Percentiles rank a stretch among this genome's conserved stretches.
phyloP scores from a whole-genome alignment of 2,113 vertebrate species.

The Delphinus delphis region DNA sequence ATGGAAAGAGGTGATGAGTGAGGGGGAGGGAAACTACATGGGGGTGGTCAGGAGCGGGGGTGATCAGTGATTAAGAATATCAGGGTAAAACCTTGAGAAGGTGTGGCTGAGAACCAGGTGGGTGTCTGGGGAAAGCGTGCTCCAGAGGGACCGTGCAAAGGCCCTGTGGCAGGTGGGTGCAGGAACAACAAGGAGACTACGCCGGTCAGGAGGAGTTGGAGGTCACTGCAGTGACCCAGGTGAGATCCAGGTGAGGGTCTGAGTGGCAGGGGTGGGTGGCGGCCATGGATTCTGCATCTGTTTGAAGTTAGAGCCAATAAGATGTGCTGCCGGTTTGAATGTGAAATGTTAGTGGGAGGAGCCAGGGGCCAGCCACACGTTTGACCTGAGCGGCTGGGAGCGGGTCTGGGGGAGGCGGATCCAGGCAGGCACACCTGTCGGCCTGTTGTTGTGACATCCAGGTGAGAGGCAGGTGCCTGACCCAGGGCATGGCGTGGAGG shows the following conservation, averaged over 20 bases:
- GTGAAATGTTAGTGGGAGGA: not conserved
- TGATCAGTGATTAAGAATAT: not conserved
- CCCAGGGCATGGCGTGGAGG: not conserved
- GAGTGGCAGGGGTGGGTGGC: rapidly evolving
- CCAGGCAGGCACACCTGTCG: not conserved
- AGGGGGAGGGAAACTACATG: not conserved
- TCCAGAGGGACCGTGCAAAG: not conserved
- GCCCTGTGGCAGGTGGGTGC: not conserved
- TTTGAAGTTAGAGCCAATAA: not conserved
- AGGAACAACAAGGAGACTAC: not conserved
- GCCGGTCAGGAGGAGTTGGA: rapidly evolving
- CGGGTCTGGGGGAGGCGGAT: rapidly evolving
- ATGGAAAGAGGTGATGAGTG: not conserved
- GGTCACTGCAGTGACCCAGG: not conserved
- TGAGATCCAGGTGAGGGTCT: not conserved
- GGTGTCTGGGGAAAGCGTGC: not conserved
- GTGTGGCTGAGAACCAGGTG: not conserved
- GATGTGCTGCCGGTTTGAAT: not conserved
- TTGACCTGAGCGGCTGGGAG: not conserved
- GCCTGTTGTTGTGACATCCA: not conserved
- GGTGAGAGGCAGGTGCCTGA: not conserved
- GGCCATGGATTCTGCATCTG: not conserved
- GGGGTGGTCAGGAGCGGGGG: not conserved
- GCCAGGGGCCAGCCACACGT: rapidly evolving
- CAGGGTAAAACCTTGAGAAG: not conserved